phyloP scores from a whole-genome alignment of 2,888 invertebrate species.

The Julus scanicus region DNA sequence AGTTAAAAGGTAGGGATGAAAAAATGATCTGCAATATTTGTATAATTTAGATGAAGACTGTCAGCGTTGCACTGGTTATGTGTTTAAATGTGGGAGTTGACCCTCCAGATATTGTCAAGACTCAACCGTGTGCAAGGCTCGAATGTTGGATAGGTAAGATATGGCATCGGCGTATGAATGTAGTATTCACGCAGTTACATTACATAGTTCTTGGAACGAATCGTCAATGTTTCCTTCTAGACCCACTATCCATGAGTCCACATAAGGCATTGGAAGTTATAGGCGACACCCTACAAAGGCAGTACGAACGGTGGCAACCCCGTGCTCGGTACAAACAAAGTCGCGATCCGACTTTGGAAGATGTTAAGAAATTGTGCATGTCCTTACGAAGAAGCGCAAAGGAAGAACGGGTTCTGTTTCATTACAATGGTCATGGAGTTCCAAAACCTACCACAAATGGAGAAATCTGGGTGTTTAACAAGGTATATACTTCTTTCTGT shows the following conservation, averaged over 20 bases:
- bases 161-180: too few relatives aligned
- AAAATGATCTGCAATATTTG: not conserved
- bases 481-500: constrained; percentile 71
- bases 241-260: constrained; percentile 85
- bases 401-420: constrained; percentile 97
- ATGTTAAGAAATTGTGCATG: constrained; percentile 95
- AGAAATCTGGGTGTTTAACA: constrained; percentile 99
- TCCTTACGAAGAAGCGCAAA: constrained; percentile 96
- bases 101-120: constrained; percentile 97
- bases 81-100: constrained; percentile 99
- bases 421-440: constrained; percentile 99
- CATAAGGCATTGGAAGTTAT: constrained; percentile 93
- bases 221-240: constrained; percentile 59
- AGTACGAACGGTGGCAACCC: constrained; percentile 99
- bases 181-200: too few relatives aligned
- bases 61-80: constrained; percentile 95
- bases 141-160: constrained; percentile 95
- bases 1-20: not conserved
- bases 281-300: constrained; percentile 89
- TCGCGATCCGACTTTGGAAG: constrained; percentile 96
- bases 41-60: constrained; percentile 89
- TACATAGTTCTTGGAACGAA: not conserved
- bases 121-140: constrained; percentile 92
- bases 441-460: constrained; percentile 98
- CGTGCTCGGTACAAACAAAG: constrained; percentile 96